Conservation (phyloP, 2,113 vertebrate genomes). For the Channa argus region DNA sequence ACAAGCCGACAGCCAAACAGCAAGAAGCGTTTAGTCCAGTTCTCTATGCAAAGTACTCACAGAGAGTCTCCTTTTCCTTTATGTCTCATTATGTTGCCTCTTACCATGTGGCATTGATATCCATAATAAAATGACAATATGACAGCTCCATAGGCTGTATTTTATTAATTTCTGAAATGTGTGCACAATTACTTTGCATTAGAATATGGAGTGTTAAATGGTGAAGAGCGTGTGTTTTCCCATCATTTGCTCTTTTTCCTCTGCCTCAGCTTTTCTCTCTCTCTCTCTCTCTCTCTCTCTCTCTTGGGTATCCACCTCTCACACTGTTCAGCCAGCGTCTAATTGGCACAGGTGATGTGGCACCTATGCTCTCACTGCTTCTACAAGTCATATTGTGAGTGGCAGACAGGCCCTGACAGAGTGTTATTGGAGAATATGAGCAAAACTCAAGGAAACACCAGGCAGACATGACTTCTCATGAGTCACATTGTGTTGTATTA, state of each 20-base stretch:
- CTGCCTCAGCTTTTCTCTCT: not conserved
- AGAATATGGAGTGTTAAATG: not conserved
- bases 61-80: too few species aligned
- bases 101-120: not conserved
- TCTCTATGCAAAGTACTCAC: too few species aligned
- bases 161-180: not conserved
- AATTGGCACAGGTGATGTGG: conserved; percentile 15
- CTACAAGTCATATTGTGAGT: not conserved
- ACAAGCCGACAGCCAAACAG: too few species aligned
- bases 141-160: not conserved
- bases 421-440: conserved; percentile 8
- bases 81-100: not conserved
- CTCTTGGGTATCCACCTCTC: not conserved
- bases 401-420: conserved; percentile 4
- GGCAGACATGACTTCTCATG: not conserved
- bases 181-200: not conserved
- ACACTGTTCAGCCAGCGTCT: not conserved
- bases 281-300: conserved; percentile 5
- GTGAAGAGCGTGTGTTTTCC: not conserved
- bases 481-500: conserved; percentile 8
- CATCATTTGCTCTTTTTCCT: not conserved
- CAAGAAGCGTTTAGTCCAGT: too few species aligned
- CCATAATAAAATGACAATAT: conserved; percentile 3
- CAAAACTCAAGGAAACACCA: conserved; percentile 5
- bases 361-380: not conserved